phyloP scores from a whole-genome alignment of 2,888 invertebrate species.

The Exephanes ischioxanthus region DNA sequence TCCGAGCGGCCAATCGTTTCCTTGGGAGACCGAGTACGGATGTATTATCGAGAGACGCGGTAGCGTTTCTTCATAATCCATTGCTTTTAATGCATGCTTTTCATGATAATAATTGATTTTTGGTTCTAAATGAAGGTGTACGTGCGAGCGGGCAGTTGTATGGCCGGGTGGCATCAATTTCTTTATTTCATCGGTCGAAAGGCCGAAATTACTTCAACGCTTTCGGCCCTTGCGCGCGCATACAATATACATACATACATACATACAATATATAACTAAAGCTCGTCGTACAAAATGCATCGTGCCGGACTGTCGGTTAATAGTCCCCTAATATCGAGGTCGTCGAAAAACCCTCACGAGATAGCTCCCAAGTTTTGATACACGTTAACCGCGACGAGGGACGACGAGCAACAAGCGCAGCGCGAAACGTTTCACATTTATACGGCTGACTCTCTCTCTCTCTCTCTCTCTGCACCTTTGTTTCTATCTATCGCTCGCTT shows the following conservation, averaged over 20 bases:
- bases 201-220: slow-evolving; percentile 36
- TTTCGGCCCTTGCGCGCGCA: slow-evolving; percentile 63
- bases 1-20: too few relatives aligned
- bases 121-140: not conserved
- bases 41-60: too few relatives aligned
- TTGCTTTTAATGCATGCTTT: too few relatives aligned
- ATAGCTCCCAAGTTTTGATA: slow-evolving; percentile 1
- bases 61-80: too few relatives aligned
- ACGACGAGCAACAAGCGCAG: slow-evolving; percentile 49
- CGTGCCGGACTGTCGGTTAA: slow-evolving; percentile 43
- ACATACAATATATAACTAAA: slow-evolving; percentile 71
- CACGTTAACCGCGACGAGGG: slow-evolving; percentile 46
- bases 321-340: slow-evolving; percentile 20
- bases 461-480: slow-evolving; percentile 22
- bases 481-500: slow-evolving; percentile 38
- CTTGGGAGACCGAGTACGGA: too few relatives aligned
- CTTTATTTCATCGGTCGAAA: slow-evolving; percentile 43
- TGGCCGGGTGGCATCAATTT: slow-evolving; percentile 14
- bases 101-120: too few relatives aligned
- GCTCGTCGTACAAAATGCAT: slow-evolving; percentile 72
- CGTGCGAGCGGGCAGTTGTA: not conserved
- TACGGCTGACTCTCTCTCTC: not conserved
- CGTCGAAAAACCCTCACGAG: slow-evolving; percentile 22
- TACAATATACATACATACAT: slow-evolving; percentile 70
- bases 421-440: slow-evolving; percentile 55